phyloP scores from a whole-genome alignment of 2,797 vertebrate species.

The Bovichtus variegatus region DNA sequence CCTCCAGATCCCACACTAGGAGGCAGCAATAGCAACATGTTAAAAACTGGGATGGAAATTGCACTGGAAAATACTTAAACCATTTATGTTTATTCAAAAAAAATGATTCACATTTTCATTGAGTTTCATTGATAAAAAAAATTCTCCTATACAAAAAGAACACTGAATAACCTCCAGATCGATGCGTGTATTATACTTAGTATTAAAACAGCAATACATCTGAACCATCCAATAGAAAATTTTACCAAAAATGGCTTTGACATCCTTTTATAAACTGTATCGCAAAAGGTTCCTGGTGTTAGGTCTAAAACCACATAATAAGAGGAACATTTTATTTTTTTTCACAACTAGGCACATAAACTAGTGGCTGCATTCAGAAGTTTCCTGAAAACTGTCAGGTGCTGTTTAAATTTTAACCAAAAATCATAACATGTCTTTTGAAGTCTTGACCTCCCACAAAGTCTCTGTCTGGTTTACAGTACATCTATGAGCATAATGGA shows the following conservation, averaged over 20 bases:
- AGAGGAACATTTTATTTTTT: constrained; percentile 63
- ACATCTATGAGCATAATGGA: constrained; percentile 66
- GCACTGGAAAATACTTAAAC: constrained; percentile 60
- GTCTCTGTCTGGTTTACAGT: constrained; percentile 74
- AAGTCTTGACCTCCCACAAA: constrained; percentile 75
- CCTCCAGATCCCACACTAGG: constrained; percentile 87
- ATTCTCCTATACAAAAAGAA: constrained; percentile 84
- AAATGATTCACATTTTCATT: constrained; percentile 79
- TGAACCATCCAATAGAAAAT: constrained; percentile 83
- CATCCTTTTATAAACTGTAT: constrained; percentile 88
- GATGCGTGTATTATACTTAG: constrained; percentile 80
- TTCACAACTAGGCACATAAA: constrained; percentile 86
- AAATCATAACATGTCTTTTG: constrained; percentile 57
- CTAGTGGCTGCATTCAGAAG: constrained; percentile 83
- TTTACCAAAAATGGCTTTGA: constrained; percentile 89
- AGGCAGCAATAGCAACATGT: constrained; percentile 75
- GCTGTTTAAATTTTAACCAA: constrained; percentile 70
- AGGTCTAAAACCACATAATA: constrained; percentile 79
- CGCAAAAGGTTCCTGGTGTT: constrained; percentile 80
- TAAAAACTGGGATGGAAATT: constrained; percentile 32
- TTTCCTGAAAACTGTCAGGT: constrained; percentile 75
- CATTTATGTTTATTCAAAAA: constrained; percentile 85
- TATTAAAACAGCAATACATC: constrained; percentile 84
- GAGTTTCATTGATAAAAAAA: constrained; percentile 79
- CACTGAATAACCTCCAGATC: constrained; percentile 78